Conservation (phyloP, 2,113 vertebrate genomes). For the Eretmochelys imbricata region DNA sequence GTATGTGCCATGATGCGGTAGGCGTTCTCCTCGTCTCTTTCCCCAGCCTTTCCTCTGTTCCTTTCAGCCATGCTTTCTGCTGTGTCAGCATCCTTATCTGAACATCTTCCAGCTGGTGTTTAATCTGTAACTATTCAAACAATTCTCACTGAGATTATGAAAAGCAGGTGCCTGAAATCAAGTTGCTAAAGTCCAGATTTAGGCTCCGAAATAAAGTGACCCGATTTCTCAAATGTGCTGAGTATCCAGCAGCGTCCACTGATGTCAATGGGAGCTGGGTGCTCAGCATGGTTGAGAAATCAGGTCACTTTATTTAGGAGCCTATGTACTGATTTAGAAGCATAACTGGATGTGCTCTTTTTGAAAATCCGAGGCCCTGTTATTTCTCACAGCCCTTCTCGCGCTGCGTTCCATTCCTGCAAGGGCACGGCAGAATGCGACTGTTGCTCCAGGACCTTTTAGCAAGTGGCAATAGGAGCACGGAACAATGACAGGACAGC, state of each 20-base stretch:
- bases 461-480: neutral
- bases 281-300: neutral
- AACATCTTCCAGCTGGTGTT: neutral
- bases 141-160: neutral
- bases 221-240: fast-evolving
- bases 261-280: too few relatives aligned
- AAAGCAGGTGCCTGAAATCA: neutral
- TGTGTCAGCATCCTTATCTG: neutral
- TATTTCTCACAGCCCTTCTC: neutral
- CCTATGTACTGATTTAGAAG: neutral
- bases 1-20: neutral
- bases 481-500: neutral
- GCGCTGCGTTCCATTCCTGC: neutral
- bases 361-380: neutral
- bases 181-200: neutral
- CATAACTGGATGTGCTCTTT: neutral
- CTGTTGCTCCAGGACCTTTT: neutral
- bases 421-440: neutral
- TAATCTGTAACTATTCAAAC: neutral
- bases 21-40: neutral
- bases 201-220: neutral
- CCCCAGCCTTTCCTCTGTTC: neutral
- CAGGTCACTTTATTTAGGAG: neutral
- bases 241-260: neutral
- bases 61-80: neutral